A percentile compares a stretch with the other conserved stretches of the same genome.
These are phyloP conservation scores for Lycaon pictus DNA, from an alignment of 2,113 vertebrate genomes.

Conservation along the genomic window DNA sequence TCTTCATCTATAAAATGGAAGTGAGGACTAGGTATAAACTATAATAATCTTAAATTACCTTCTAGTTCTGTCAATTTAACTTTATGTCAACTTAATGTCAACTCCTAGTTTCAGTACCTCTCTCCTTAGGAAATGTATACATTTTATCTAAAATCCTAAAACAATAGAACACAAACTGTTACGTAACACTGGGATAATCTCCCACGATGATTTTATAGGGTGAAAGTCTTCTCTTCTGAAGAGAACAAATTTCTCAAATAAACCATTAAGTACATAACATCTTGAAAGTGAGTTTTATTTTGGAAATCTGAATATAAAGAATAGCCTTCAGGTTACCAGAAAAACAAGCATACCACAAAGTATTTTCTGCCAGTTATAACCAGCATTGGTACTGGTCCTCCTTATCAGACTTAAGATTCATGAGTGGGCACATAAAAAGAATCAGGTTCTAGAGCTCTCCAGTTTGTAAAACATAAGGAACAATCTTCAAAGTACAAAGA, in stretches of 20 bases:
- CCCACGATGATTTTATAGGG: not conserved
- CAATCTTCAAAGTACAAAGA: not conserved
- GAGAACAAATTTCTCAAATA: constrained; percentile 24
- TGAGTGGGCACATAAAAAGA: not conserved
- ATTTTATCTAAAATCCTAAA: constrained; percentile 54
- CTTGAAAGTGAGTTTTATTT: constrained; percentile 31
- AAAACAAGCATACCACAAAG: constrained; percentile 15
- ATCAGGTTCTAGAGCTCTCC: not conserved
- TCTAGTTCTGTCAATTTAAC: not conserved
- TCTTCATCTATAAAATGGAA: not conserved
- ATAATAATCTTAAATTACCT: constrained; percentile 13
- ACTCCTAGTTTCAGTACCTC: constrained; percentile 2
- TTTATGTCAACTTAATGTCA: constrained; percentile 25
- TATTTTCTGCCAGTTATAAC: not conserved
- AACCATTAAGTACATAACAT: not conserved
- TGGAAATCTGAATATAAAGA: constrained; percentile 10
- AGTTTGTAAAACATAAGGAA: constrained; percentile 7
- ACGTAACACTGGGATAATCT: not conserved
- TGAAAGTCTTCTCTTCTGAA: not conserved
- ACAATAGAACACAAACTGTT: constrained; percentile 27
- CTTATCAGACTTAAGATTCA: not conserved
- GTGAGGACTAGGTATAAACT: not conserved
- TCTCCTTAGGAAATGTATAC: constrained; percentile 28
- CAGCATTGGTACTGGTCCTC: not conserved
- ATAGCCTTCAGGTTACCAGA: not conserved